Evolutionary conservation across 2,113 vertebrate species (phyloP).

Genomic region (Nymphicus hollandicus): DNA sequence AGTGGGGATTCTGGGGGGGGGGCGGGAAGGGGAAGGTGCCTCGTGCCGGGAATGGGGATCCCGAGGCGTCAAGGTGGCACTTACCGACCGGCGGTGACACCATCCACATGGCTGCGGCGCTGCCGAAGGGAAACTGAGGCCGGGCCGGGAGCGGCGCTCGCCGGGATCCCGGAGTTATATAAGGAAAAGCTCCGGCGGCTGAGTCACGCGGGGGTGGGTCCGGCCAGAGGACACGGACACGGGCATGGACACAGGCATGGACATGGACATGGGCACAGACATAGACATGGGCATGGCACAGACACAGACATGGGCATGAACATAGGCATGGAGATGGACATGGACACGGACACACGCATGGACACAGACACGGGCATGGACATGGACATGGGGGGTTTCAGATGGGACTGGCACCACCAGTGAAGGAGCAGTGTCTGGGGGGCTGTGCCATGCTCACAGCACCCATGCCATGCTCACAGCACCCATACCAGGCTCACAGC

Average conservation of each 20-base stretch:
- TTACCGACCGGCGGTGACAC: conserved; percentile 48
- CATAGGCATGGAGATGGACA: too few relatives aligned
- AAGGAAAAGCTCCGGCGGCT: conserved; percentile 44
- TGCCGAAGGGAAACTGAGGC: conserved; percentile 49
- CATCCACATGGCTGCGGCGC: conserved; percentile 43
- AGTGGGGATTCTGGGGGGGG: neutral
- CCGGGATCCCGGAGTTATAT: conserved; percentile 19
- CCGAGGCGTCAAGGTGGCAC: neutral
- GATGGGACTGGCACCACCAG: conserved; percentile 11
- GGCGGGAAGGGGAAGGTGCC: neutral
- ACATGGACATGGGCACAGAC: too few relatives aligned
- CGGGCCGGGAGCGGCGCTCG: neutral
- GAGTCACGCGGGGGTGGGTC: conserved; percentile 64
- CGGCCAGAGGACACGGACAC: conserved; percentile 53
- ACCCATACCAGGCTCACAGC: rapidly evolving
- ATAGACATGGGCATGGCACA: too few relatives aligned
- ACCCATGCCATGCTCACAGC: rapidly evolving
- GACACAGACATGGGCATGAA: too few relatives aligned
- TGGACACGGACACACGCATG: too few relatives aligned
- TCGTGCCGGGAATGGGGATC: neutral
- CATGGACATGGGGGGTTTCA: neutral
- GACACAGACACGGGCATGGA: too few relatives aligned
- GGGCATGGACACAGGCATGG: neutral
- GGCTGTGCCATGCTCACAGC: neutral
- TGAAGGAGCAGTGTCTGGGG: conserved; percentile 30